Percentiles rank a stretch among this genome's conserved stretches.
These are phyloP conservation scores for Ichneumon xanthorius DNA, from an alignment of 2,888 invertebrate species.

Conservation along the genomic window DNA sequence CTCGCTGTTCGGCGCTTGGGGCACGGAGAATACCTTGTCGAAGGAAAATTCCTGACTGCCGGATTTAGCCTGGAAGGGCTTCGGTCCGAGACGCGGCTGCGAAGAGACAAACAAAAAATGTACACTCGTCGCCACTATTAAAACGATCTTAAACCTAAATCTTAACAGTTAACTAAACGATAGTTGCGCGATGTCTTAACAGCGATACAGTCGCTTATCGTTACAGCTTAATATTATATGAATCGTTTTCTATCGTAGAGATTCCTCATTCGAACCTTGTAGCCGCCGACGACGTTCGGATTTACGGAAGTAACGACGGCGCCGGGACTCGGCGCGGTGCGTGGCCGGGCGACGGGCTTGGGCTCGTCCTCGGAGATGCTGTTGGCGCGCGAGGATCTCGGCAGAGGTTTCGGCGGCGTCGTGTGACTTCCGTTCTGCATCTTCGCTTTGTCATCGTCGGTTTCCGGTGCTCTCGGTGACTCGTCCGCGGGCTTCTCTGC, in stretches of 20 bases:
- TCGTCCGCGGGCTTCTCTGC: conserved; percentile 77
- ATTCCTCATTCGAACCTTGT: conserved; percentile 88
- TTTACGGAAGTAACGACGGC: conserved; percentile 87
- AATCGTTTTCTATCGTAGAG: conserved; percentile 44
- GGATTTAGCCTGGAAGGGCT: conserved; percentile 93
- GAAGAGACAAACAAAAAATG: conserved; percentile 71
- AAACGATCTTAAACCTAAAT: neutral
- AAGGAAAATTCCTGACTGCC: conserved; percentile 91
- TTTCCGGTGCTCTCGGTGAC: conserved; percentile 69
- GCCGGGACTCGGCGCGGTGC: conserved; percentile 88
- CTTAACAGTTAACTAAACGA: neutral
- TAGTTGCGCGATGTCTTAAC: conserved; percentile 5
- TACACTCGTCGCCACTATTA: conserved; percentile 20
- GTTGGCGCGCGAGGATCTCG: conserved; percentile 90
- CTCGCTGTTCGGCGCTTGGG: conserved; percentile 88
- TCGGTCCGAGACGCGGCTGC: conserved; percentile 94
- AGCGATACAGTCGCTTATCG: conserved; percentile 5
- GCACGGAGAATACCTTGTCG: conserved; percentile 93
- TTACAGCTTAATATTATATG: neutral
- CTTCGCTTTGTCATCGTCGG: conserved; percentile 80
- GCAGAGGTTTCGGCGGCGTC: conserved; percentile 92
- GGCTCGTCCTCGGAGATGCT: conserved; percentile 91
- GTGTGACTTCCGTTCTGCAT: conserved; percentile 83
- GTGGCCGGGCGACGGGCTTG: conserved; percentile 89
- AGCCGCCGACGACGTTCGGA: conserved; percentile 88